A percentile compares a stretch with the other conserved stretches of the same genome.
Evolutionary conservation across 2,888 invertebrate species (phyloP).

Genomic region (Oligia latruncula): DNA sequence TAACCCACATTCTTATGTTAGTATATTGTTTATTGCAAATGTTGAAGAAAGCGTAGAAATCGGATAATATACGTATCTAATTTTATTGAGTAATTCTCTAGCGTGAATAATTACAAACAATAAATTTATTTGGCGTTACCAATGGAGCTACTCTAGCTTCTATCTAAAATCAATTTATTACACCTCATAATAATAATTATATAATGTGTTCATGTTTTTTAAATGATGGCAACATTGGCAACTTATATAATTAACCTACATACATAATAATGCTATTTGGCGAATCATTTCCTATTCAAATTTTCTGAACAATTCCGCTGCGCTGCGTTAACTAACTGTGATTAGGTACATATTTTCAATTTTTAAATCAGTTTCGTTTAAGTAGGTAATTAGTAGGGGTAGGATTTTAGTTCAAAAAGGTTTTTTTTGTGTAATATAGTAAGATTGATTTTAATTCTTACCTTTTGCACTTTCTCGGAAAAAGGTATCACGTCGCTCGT

Average conservation of each 20-base stretch:
- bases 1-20: conserved; percentile 47
- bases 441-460: conserved; percentile 49
- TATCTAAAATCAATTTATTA: conserved; percentile 47
- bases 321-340: conserved; percentile 21
- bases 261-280: conserved; percentile 33
- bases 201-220: conserved; percentile 44
- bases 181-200: conserved; percentile 51
- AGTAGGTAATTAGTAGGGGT: not conserved
- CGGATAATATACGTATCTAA: conserved; percentile 42
- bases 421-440: not conserved
- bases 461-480: conserved; percentile 66
- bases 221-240: conserved; percentile 20
- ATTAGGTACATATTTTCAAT: not conserved
- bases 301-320: conserved; percentile 12
- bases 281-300: conserved; percentile 44
- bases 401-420: not conserved
- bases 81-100: conserved; percentile 63
- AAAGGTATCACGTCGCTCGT: conserved; percentile 56
- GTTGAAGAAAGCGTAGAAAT: conserved; percentile 67
- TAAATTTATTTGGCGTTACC: conserved; percentile 44
- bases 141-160: conserved; percentile 24
- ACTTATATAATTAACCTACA: conserved; percentile 49
- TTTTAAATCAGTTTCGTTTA: not conserved
- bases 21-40: conserved; percentile 48
- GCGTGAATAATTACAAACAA: conserved; percentile 57